Evolutionary conservation across 2,888 invertebrate species (phyloP), one percentile per base, ranked within the genome.

Genomic region (Laspeyria flexula): DNA sequence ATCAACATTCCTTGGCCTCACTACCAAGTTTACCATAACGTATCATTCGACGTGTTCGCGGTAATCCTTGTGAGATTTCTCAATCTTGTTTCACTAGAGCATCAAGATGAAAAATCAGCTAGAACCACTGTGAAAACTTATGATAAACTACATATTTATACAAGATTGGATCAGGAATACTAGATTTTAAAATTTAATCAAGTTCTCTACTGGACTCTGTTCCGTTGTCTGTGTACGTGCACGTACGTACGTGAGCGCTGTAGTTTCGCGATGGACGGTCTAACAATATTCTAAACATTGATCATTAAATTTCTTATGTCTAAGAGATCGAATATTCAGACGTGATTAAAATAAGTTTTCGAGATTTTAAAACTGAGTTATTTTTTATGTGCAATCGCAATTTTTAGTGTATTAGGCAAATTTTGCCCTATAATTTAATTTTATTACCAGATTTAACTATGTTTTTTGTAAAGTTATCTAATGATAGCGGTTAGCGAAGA

Each of bases 131-230:
- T 77, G 79, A 79, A 84, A 81, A 85, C 83, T 82, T 85, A 85
- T 71, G 64, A 74, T 77, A 85, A 73, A 81, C 90, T 89, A 90
- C 81, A 79, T 85, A 85, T 81, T 79, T 83, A 81, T 86, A 90
- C 86, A 88, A 83, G 80, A 85, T 79, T 88, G 86, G 82, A 83
- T 85, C 83, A 81, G 83, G 79, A 86, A 79, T 83, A 85, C 84
- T 87, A 88, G 70, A 71, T 70, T 83, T 79, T 81, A 76, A 76
- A 73, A 71, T 77, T 56, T 75, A 78, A 81, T 75, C 75, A 79
- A 80, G 80, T 73, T 72, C 73, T 77, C 81, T 83, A 85, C 67
- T 63, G 54, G 71, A 75, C 74, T 71, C 73, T 73, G 77, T 76
- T 77, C 85, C 83, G 85, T 85, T 71, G 72, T 72, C 62, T 29